Conservation (phyloP, 2,888 invertebrate genomes). For the Drepanosiphum platanoidis region DNA sequence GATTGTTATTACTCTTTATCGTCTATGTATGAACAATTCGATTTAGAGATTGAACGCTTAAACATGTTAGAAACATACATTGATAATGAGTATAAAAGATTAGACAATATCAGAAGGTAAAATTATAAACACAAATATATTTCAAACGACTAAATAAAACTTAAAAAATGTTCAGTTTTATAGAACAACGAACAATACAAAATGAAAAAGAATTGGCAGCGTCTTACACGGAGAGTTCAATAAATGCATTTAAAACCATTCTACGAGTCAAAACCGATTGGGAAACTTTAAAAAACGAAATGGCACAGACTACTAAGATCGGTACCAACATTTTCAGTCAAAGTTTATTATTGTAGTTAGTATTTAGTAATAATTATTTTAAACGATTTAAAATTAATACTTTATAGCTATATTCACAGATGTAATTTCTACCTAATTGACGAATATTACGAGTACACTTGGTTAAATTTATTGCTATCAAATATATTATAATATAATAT, state of each 20-base stretch:
- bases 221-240: slow-evolving; percentile 32
- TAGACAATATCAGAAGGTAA: slow-evolving; percentile 34
- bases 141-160: neutral
- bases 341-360: no score
- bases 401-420: no score
- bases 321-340: no score
- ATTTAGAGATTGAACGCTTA: neutral
- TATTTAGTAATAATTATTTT: no score
- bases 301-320: neutral
- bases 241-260: slow-evolving; percentile 46
- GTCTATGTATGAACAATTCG: slow-evolving; percentile 1
- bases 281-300: slow-evolving; percentile 25
- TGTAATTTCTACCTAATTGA: no score
- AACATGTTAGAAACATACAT: neutral
- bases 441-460: no score
- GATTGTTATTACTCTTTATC: slow-evolving; percentile 30
- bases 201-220: slow-evolving; percentile 23
- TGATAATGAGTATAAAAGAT: slow-evolving; percentile 10
- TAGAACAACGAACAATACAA: slow-evolving; percentile 28
- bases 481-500: no score
- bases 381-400: no score
- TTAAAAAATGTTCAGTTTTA: slow-evolving; percentile 20
- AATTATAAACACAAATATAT: neutral
- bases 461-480: no score
- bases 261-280: slow-evolving; percentile 33